Evolutionary conservation across 2,113 vertebrate species (phyloP).

Genomic region (Pantherophis guttatus): DNA sequence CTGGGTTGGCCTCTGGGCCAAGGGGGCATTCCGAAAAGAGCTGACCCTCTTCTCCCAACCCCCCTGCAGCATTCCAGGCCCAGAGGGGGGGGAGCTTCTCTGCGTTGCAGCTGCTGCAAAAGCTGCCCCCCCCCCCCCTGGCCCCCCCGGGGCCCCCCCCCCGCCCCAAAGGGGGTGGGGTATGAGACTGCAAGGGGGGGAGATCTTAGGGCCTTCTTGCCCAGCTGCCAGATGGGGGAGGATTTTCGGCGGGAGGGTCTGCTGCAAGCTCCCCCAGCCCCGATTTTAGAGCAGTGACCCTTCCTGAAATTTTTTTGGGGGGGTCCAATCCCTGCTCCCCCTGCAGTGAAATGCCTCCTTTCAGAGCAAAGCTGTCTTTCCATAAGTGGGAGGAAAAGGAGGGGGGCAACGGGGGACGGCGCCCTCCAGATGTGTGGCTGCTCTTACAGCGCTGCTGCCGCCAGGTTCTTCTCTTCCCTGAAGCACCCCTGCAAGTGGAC

Average conservation of each 20-base stretch:
- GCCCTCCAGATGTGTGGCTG: not conserved
- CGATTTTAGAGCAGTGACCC: not conserved
- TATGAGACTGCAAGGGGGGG: not conserved
- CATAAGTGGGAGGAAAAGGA: not conserved
- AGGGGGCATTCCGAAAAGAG: not conserved
- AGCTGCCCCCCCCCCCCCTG: not conserved
- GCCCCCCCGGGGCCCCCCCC: too few species aligned
- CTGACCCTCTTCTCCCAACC: not conserved
- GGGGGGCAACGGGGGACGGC: not conserved
- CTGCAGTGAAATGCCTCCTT: not conserved
- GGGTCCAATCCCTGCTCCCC: not conserved
- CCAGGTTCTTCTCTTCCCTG: not conserved
- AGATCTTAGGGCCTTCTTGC: not conserved
- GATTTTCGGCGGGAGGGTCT: not conserved
- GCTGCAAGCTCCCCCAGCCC: not conserved
- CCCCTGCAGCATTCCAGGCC: not conserved
- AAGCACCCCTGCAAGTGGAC: not conserved
- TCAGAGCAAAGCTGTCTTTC: not conserved
- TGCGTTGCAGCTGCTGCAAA: not conserved
- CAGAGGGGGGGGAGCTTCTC: not conserved
- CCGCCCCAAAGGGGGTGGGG: too few species aligned
- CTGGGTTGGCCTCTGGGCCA: not conserved
- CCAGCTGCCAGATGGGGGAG: not conserved
- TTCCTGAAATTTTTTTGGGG: not conserved
- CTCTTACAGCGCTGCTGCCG: not conserved